Conservation (phyloP, 1,140 invertebrate genomes). For the Babylonia areolata region DNA sequence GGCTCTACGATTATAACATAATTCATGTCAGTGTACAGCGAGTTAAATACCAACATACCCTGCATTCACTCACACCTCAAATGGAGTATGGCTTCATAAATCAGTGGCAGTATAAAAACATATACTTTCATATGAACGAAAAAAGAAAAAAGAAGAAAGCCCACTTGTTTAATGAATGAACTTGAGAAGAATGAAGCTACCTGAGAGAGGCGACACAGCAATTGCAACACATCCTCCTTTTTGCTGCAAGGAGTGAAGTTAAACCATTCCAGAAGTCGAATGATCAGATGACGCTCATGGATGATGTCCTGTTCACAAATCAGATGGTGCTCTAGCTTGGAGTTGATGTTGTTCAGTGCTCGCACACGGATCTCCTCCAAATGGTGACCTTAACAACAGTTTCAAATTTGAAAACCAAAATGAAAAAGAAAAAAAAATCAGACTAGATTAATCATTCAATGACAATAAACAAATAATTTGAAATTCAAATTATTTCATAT, state of each 20-base stretch:
- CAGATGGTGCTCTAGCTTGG: constrained; percentile 72
- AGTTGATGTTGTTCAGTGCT: constrained; percentile 72
- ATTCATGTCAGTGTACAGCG: too few relatives aligned
- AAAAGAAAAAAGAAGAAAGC: neutral
- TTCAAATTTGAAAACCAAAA: too few relatives aligned
- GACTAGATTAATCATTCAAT: neutral
- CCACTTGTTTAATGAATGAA: too few relatives aligned
- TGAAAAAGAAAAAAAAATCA: neutral
- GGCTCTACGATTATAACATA: too few relatives aligned
- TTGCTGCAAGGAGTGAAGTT: constrained; percentile 68
- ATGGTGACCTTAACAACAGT: constrained; percentile 66
- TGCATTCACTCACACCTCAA: too few relatives aligned
- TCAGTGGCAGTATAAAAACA: neutral
- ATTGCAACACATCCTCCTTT: constrained; percentile 63
- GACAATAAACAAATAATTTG: neutral
- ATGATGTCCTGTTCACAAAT: constrained; percentile 73
- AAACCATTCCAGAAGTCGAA: constrained; percentile 74
- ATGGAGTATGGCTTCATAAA: neutral
- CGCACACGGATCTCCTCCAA: constrained; percentile 73
- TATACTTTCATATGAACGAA: neutral
- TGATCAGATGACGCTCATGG: constrained; percentile 72
- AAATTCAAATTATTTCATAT: neutral
- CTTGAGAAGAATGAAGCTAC: constrained; percentile 59
- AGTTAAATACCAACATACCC: too few relatives aligned
- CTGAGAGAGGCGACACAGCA: constrained; percentile 67